A percentile compares a stretch with the other conserved stretches of the same genome.
Conservation (phyloP, 2,113 vertebrate genomes). For the Clupea harengus region DNA sequence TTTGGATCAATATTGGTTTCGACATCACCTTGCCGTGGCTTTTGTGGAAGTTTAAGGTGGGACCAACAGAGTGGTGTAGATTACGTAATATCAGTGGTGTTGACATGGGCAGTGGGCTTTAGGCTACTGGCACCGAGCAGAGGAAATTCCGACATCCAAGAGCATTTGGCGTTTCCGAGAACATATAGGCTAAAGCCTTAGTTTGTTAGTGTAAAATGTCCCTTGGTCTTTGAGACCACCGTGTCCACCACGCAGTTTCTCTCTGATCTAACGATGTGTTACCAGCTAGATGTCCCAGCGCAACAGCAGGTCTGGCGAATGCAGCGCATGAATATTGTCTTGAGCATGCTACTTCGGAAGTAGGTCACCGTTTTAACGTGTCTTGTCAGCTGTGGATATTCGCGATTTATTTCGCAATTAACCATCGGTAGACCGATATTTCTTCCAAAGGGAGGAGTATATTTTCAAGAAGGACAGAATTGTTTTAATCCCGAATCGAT, state of each 20-base stretch:
- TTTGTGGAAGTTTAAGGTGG: conserved; percentile 26
- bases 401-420: conserved; percentile 44
- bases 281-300: conserved; percentile 43
- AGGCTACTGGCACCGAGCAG: conserved; percentile 16
- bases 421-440: conserved; percentile 37
- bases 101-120: conserved; percentile 9
- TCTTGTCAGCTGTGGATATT: conserved; percentile 52
- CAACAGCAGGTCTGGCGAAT: conserved; percentile 46
- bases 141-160: conserved; percentile 16
- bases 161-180: conserved; percentile 12
- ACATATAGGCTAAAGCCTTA: background rate
- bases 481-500: conserved; percentile 7
- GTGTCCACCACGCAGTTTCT: conserved; percentile 11
- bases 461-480: background rate
- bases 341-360: conserved; percentile 57
- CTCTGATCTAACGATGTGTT: conserved; percentile 27
- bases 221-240: background rate
- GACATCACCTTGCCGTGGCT: conserved; percentile 27
- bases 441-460: background rate
- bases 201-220: background rate
- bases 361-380: conserved; percentile 58
- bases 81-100: conserved; percentile 22
- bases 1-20: conserved; percentile 39
- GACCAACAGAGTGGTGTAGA: conserved; percentile 5
- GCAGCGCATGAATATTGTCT: conserved; percentile 54